These are phyloP conservation scores for Lutjanus erythropterus DNA, from an alignment of 2,113 vertebrate species.

Conservation along the genomic window DNA sequence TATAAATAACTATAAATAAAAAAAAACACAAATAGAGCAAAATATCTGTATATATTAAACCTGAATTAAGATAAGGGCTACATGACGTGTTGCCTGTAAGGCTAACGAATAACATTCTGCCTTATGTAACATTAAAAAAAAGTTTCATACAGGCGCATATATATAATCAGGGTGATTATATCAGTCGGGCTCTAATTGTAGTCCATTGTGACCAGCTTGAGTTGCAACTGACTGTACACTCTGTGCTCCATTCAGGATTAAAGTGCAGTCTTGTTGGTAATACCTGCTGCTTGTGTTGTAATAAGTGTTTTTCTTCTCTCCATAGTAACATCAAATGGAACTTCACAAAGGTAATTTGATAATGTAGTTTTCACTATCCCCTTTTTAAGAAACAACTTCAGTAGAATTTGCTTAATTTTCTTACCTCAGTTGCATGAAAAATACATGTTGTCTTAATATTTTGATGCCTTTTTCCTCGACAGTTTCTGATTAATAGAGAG, in stretches of 20 bases:
- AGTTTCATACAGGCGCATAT: too few species aligned
- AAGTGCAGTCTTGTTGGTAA: not conserved
- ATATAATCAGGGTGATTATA: too few species aligned
- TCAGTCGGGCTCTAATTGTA: too few species aligned
- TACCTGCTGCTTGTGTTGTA: not conserved
- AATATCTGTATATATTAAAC: too few species aligned
- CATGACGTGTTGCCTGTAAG: too few species aligned
- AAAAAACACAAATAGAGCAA: too few species aligned
- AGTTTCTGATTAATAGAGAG: slow-evolving; percentile 95
- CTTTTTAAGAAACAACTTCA: not conserved
- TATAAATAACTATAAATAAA: too few species aligned
- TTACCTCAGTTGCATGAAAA: not conserved
- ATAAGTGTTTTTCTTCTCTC: not conserved
- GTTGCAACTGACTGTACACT: not conserved
- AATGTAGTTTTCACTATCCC: not conserved
- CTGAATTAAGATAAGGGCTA: too few species aligned
- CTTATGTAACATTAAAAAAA: too few species aligned
- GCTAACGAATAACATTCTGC: too few species aligned
- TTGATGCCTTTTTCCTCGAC: not conserved
- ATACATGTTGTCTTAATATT: not conserved
- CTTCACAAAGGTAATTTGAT: slow-evolving; percentile 93
- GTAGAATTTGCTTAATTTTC: not conserved
- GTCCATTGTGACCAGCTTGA: not conserved
- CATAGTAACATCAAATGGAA: slow-evolving; percentile 98
- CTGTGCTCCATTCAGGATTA: not conserved